Evolutionary conservation across 2,888 invertebrate species (phyloP), one percentile per base, ranked within the genome.

Genomic region (Polylopha cassiicola): DNA sequence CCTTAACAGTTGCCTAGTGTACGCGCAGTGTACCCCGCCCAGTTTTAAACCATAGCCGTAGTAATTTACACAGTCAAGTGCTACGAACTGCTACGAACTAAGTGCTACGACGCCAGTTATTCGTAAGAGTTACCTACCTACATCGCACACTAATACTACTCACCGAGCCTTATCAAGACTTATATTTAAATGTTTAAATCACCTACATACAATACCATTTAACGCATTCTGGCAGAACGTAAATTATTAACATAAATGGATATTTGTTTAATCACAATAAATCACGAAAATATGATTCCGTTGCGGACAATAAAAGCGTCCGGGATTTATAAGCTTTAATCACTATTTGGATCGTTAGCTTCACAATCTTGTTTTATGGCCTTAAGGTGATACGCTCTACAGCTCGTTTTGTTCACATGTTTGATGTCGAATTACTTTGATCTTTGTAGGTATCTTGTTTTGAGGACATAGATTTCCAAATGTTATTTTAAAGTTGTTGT

Each of bases 271-370:
- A 41, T 41, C 36, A 41, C 21, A 34, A 30, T 41, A 41, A 41
- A 41, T 36, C 41, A 36, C 41, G 15, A 24, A 11, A 23, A 16
- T 36, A 36, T 41, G 36, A 36, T 36, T 17, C 23, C 24, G 41
- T 17, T 9, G 36, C 41, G n/a, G 34, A 41, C 41, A 36, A 41
- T 41, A 41, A 41, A 41, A 41, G 41, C 30, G 41, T 30, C 41
- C 20, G 24, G 20, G 26, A 34, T 33, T 37, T 39, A 38, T 43
- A 33, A 33, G 24, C 33, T 39, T 31, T 33, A 33, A 43, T 38
- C 38, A 43, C 38, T 43, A 29, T 43, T 30, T 43, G 43, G 43
- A 38, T 43, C 43, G 43, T 43, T 43, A 43, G 24, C 29, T 26
- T 21, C 33, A 38, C 16, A 24, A 33, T 34, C 15, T 38, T 14